Base-by-base conservation (phyloP, 35 echinoderm and acorn worm species). In the Heliocidaris tuberculata region DNA sequence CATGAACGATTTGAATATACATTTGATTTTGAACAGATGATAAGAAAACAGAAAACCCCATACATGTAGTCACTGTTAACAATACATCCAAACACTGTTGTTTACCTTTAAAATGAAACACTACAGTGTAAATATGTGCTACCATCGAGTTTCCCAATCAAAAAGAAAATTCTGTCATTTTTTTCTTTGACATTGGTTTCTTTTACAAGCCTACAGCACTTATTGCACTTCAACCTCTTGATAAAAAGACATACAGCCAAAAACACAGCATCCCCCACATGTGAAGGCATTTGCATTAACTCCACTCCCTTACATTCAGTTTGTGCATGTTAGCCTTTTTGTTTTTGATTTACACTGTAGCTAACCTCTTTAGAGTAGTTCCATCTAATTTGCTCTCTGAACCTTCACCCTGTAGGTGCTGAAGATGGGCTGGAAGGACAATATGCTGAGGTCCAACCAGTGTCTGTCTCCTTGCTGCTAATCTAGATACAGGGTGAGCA, bases 381-480 rank as follows among this genome's bases (percentile, higher is more conserved):
- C 29, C 87, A 89, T 42, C 87, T 89, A 47, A 48, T 30, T 89
- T 89, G 87, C 5, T 89, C 12, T 48, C 87, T 89, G 87, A 48
- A 48, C 29, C 87, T 16, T 32, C 32, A 21, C 32, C 87, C 87
- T 89, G 87, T 15, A 89, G 87, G 29, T 89, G 87, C 29, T 93
- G 91, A 49, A 93, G 50, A 59, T 93, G 91, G 24, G 49, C 48
- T 49, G 91, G 91, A 9, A 93, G 91, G 9, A 52, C 48, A 31
- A 93, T 59, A 59, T 42, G 27, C 50, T 93, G 49, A 15, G 91
- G 91, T 93, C 48, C 91, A 49, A 93, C 4, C 47, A 93, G 0
- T n/a, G 31, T 91, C 48, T 93, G 48, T n/a, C 91, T 49, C 50
- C 91, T 93, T 50, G 91, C 91, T 27, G 91, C 91, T 59, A 93